Conservation (phyloP, 2,797 vertebrate genomes). For the Myoxocephalus aenaeus region DNA sequence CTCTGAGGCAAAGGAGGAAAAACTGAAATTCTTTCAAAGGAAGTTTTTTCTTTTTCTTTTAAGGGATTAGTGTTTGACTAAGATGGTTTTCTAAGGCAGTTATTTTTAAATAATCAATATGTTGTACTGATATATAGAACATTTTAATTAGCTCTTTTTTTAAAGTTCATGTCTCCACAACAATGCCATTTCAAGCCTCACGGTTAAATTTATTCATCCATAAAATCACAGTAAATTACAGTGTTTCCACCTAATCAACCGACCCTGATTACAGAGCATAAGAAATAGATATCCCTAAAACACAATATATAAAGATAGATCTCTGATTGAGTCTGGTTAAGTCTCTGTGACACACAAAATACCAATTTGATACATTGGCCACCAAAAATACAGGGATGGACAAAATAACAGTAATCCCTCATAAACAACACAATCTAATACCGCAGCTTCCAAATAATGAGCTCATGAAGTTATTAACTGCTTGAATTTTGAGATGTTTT, state of each 20-base stretch:
- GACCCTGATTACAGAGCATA: neutral
- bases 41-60: neutral
- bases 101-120: slow-evolving; percentile 7
- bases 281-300: slow-evolving; percentile 6
- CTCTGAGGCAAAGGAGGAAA: slow-evolving; percentile 15
- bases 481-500: neutral
- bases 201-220: neutral
- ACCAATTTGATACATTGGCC: neutral
- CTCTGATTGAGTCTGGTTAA: neutral
- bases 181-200: slow-evolving; percentile 16
- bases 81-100: neutral
- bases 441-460: neutral
- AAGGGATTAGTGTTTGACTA: neutral
- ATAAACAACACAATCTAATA: neutral
- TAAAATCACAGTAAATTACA: neutral
- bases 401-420: slow-evolving; percentile 3
- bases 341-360: neutral
- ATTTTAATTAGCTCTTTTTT: neutral
- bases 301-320: neutral
- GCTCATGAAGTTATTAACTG: neutral
- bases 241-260: slow-evolving; percentile 7
- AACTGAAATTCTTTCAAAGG: slow-evolving; percentile 8
- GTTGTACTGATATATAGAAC: neutral
- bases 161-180: neutral
- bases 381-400: neutral